phyloP scores from a whole-genome alignment of 2,888 invertebrate genomes.

The Podotricha telesiphe region DNA sequence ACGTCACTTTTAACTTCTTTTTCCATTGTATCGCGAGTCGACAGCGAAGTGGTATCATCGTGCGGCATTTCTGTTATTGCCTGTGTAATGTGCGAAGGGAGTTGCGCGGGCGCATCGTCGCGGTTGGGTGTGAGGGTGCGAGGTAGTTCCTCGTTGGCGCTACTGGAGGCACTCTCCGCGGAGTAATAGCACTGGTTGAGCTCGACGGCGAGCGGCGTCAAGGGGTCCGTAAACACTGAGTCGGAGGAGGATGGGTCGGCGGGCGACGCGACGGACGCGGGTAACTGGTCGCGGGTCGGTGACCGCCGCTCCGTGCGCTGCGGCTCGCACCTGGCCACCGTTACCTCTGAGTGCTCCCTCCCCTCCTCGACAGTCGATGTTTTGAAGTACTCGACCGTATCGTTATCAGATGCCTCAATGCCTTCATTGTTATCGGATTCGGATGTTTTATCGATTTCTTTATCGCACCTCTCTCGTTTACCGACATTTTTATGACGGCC shows the following conservation, averaged over 20 bases:
- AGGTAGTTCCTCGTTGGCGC: constrained; percentile 69
- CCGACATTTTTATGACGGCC: constrained; percentile 69
- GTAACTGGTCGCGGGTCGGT: constrained; percentile 74
- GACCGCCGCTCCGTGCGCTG: constrained; percentile 66
- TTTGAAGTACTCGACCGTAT: constrained; percentile 77
- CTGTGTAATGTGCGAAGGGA: constrained; percentile 34
- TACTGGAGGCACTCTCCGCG: constrained; percentile 80
- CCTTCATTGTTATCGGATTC: constrained; percentile 78
- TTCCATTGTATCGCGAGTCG: constrained; percentile 58
- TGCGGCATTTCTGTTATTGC: constrained; percentile 65
- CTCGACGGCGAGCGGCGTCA: constrained; percentile 85
- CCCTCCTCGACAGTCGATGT: constrained; percentile 61
- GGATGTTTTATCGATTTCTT: constrained; percentile 75
- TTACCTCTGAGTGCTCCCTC: constrained; percentile 71
- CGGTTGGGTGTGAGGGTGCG: constrained; percentile 60
- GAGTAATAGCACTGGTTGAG: constrained; percentile 86
- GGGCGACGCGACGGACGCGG: constrained; percentile 65
- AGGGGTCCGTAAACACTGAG: constrained; percentile 90
- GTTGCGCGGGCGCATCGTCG: constrained; percentile 51
- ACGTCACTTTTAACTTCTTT: constrained; percentile 74
- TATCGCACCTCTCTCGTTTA: constrained; percentile 68
- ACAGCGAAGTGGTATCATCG: constrained; percentile 65
- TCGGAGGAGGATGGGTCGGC: constrained; percentile 87
- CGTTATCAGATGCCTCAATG: constrained; percentile 77
- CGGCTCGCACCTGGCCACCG: constrained; percentile 72